Evolutionary conservation across 2,888 invertebrate species (phyloP).

Genomic region (Pelosia muscerda): DNA sequence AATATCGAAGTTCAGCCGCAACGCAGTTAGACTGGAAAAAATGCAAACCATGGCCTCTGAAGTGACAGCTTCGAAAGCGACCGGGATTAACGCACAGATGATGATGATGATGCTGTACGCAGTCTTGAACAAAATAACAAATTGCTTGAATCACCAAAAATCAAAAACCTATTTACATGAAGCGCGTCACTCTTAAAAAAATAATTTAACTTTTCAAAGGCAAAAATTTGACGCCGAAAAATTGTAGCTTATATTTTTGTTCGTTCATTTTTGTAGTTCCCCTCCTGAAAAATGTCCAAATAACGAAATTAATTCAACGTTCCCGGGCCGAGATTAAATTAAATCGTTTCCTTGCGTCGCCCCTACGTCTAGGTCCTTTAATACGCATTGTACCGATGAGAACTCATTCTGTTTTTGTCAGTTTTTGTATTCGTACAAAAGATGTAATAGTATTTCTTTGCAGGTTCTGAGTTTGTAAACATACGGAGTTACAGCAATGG

Average conservation of each 20-base stretch:
- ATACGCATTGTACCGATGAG: conserved; percentile 59
- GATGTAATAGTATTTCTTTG: conserved; percentile 57
- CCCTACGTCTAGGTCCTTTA: conserved; percentile 53
- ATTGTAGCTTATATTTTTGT: conserved; percentile 56
- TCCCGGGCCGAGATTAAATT: conserved; percentile 67
- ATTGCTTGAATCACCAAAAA: conserved; percentile 32
- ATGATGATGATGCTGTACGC: not conserved
- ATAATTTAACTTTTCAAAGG: conserved; percentile 47
- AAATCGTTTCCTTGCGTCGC: conserved; percentile 62
- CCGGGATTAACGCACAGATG: too few relatives aligned
- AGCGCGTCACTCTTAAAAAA: conserved; percentile 27
- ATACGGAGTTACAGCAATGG: conserved; percentile 17
- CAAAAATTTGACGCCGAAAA: conserved; percentile 51
- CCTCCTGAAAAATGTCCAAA: conserved; percentile 59
- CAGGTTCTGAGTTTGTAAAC: conserved; percentile 38
- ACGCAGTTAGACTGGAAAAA: too few relatives aligned
- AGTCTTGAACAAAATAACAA: conserved; percentile 13
- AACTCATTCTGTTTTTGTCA: conserved; percentile 62
- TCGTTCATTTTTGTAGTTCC: conserved; percentile 49
- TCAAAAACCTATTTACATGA: conserved; percentile 41
- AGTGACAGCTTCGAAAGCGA: too few relatives aligned
- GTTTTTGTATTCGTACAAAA: conserved; percentile 61
- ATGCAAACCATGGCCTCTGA: too few relatives aligned
- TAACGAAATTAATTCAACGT: conserved; percentile 67
- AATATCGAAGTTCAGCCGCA: too few relatives aligned